Conservation (phyloP, 1,140 invertebrate genomes). For the Nasonia giraulti region DNA sequence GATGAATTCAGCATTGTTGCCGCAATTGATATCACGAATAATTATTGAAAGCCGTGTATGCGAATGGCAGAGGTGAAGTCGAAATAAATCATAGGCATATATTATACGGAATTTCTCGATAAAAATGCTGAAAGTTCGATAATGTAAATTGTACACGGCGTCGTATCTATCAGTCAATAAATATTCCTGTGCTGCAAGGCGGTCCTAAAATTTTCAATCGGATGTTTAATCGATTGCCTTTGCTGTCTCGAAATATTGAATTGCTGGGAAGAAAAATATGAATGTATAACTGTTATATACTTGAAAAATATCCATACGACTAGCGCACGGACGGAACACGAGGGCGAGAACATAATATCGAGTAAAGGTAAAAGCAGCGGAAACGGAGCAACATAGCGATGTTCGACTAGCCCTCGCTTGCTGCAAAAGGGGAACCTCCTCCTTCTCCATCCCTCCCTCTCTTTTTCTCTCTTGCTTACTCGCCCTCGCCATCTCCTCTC, state of each 20-base stretch:
- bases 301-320: not conserved
- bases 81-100: too few species aligned
- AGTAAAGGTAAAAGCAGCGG: not conserved
- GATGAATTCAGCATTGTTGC: too few species aligned
- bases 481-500: not conserved
- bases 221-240: too few species aligned
- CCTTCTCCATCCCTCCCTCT: conserved; percentile 11
- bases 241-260: not conserved
- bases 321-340: not conserved
- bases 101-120: too few species aligned
- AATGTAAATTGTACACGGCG: too few species aligned
- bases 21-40: too few species aligned
- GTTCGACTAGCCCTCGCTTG: conserved; percentile 17
- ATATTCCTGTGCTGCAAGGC: too few species aligned
- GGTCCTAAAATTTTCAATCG: too few species aligned
- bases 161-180: too few species aligned
- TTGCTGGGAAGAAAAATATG: not conserved
- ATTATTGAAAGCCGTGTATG: too few species aligned
- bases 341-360: not conserved
- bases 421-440: conserved; percentile 10
- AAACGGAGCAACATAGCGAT: conserved; percentile 7
- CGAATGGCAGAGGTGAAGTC: too few species aligned
- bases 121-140: too few species aligned
- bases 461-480: not conserved
- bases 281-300: not conserved